A percentile compares a stretch with the other conserved stretches of the same genome.
Conservation (phyloP, 2,888 invertebrate genomes). For the Argyra leucocephala region DNA sequence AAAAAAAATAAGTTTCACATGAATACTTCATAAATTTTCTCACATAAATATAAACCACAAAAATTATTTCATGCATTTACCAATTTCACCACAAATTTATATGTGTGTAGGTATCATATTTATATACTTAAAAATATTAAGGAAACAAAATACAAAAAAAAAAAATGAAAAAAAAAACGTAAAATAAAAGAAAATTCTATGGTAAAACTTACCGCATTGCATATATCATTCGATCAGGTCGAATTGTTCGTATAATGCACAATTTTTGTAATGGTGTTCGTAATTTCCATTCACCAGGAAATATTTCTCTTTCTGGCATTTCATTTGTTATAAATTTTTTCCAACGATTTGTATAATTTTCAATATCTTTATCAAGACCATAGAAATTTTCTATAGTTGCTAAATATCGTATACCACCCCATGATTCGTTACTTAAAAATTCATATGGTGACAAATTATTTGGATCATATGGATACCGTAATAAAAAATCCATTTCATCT, state of each 20-base stretch:
- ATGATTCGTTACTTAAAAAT: conserved; percentile 67
- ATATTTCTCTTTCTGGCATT: conserved; percentile 82
- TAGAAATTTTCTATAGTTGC: conserved; percentile 72
- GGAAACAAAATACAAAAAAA: no score
- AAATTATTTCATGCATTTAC: no score
- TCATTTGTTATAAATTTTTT: conserved; percentile 84
- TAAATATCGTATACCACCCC: conserved; percentile 77
- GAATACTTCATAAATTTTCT: no score
- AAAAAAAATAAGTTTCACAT: no score
- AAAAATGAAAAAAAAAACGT: no score
- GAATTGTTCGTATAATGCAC: conserved; percentile 81
- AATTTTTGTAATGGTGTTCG: conserved; percentile 75
- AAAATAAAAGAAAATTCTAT: no score
- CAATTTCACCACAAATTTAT: no score
- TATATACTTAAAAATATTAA: no score
- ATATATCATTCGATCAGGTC: conserved; percentile 91
- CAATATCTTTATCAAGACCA: conserved; percentile 83
- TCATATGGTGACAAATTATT: conserved; percentile 63
- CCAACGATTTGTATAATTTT: conserved; percentile 87
- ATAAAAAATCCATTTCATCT: conserved; percentile 75
- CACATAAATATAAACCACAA: no score
- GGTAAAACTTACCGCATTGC: conserved; percentile 58
- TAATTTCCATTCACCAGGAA: conserved; percentile 95
- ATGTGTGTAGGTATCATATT: no score
- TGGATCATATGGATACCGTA: conserved; percentile 74